phyloP scores from a whole-genome alignment of 64 coral and sea anemone genomes.

The Acropora yongei region DNA sequence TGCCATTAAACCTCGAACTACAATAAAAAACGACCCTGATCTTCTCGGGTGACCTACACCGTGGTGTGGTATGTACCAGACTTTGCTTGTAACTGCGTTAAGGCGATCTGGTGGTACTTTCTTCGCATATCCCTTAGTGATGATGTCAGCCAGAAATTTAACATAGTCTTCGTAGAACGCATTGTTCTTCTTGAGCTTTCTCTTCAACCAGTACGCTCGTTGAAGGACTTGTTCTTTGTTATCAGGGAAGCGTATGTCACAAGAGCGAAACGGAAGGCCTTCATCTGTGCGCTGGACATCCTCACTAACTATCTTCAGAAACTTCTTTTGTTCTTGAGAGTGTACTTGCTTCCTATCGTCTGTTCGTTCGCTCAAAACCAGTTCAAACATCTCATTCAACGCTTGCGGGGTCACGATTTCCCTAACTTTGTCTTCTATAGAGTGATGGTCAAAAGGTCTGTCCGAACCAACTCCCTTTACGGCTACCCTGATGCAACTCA shows the following conservation, averaged over 20 bases:
- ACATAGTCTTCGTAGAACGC: conserved; percentile 1
- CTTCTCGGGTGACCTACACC: conserved; percentile 32
- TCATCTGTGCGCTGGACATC: too few relatives aligned
- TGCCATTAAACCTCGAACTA: conserved; percentile 14
- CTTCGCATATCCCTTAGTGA: too few relatives aligned
- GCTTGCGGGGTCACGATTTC: too few relatives aligned
- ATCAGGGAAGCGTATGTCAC: conserved; percentile 29
- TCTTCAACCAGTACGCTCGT: too few relatives aligned
- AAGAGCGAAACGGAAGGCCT: not conserved
- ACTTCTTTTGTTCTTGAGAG: not conserved
- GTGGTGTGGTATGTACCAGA: conserved; percentile 72
- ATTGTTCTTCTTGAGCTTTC: not conserved
- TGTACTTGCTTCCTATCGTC: not conserved
- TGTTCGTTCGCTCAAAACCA: conserved; percentile 42
- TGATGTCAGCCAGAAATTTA: too few relatives aligned
- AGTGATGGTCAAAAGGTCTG: conserved; percentile 46
- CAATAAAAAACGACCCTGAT: too few relatives aligned
- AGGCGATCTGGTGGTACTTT: too few relatives aligned
- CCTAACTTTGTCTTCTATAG: too few relatives aligned
- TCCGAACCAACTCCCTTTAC: conserved; percentile 37
- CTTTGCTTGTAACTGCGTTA: conserved; percentile 13
- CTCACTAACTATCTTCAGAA: too few relatives aligned
- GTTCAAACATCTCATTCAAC: not conserved
- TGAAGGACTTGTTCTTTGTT: conserved; percentile 1
- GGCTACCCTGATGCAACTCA: not conserved